Evolutionary conservation across 2,797 vertebrate genomes (phyloP).

Genomic region (Silurus lanzhouensis): DNA sequence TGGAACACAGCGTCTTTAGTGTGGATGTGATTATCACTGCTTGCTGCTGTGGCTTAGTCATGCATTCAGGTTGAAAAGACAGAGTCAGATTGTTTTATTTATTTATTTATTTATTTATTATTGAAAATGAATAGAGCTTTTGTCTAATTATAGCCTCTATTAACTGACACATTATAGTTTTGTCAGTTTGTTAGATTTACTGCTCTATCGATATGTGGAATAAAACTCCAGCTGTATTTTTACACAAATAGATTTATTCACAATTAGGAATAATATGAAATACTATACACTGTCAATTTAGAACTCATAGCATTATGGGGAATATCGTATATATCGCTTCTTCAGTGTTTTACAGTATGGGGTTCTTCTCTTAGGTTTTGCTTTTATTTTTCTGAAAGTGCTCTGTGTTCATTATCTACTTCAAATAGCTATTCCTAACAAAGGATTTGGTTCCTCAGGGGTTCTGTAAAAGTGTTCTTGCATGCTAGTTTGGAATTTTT

Average conservation of each 20-base stretch:
- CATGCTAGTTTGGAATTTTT: neutral
- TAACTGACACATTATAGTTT: neutral
- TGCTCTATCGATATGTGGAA: neutral
- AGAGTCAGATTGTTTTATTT: neutral
- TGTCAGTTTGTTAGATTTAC: neutral
- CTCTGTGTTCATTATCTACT: neutral
- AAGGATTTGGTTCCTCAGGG: neutral
- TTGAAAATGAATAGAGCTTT: neutral
- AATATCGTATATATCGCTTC: neutral
- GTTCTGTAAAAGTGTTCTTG: neutral
- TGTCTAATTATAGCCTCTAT: neutral
- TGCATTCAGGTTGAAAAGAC: neutral
- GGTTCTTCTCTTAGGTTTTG: neutral
- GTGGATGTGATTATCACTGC: slow-evolving; percentile 12
- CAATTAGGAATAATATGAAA: neutral
- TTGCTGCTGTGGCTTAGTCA: neutral
- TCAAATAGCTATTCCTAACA: neutral
- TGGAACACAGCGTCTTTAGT: neutral
- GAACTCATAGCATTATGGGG: neutral
- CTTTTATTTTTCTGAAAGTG: neutral
- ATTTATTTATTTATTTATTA: neutral
- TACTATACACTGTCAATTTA: neutral
- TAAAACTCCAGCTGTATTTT: neutral
- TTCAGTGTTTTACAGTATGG: neutral
- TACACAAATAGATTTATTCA: neutral